A percentile compares a stretch with the other conserved stretches of the same genome.
Evolutionary conservation across 2,888 invertebrate species (phyloP).

Genomic region (Pogonocherus hispidulus): DNA sequence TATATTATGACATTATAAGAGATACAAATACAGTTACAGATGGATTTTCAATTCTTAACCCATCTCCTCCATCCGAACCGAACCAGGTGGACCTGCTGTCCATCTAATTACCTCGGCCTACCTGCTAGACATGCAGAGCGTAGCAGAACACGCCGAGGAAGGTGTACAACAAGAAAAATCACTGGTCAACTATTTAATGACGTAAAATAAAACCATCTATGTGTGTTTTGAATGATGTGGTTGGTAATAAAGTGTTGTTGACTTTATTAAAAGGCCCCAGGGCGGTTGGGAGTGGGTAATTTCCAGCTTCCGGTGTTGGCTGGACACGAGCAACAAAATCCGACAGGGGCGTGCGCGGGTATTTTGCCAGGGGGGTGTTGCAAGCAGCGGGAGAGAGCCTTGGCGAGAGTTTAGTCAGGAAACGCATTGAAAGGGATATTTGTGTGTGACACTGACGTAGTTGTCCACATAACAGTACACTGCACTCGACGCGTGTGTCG

Average conservation of each 20-base stretch:
- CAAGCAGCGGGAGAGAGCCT: not conserved
- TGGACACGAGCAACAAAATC: constrained; percentile 20
- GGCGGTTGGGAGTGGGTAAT: constrained; percentile 21
- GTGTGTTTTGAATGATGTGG: constrained; percentile 20
- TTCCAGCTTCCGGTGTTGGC: constrained; percentile 31
- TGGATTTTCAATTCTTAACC: too few species aligned
- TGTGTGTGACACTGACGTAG: too few species aligned
- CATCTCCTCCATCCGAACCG: not conserved
- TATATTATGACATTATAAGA: too few species aligned
- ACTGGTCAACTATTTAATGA: constrained; percentile 16
- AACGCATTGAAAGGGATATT: too few species aligned
- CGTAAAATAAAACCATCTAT: constrained; percentile 13
- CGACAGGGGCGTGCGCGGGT: not conserved
- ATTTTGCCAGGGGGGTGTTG: not conserved
- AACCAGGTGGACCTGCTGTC: not conserved
- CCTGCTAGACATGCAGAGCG: too few species aligned
- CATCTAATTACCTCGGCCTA: not conserved
- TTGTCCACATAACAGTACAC: too few species aligned
- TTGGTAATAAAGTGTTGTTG: constrained; percentile 23
- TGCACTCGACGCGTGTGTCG: too few species aligned
- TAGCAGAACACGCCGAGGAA: not conserved
- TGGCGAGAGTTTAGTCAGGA: too few species aligned
- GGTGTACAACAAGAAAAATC: constrained; percentile 15
- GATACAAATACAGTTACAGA: too few species aligned
- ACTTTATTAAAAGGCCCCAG: constrained; percentile 19